A percentile compares a stretch with the other conserved stretches of the same genome.
Conservation (phyloP, 1,140 invertebrate genomes). For the Hylaeus volcanicus region DNA sequence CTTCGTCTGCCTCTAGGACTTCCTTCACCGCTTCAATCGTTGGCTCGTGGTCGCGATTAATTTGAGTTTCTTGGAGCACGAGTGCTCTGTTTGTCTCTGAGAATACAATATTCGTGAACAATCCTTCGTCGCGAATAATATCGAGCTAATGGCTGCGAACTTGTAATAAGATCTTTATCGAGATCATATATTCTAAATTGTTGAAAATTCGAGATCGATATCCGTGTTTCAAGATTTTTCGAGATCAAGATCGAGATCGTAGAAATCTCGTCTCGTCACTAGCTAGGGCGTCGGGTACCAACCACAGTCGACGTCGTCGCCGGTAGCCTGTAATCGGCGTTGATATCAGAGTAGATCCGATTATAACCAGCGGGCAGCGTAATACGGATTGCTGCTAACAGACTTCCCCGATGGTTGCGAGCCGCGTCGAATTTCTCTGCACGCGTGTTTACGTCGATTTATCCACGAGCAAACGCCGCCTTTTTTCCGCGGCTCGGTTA, state of each 20-base stretch:
- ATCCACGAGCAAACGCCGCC: conserved; percentile 7
- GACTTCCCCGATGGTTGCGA: neutral
- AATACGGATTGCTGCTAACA: conserved; percentile 35
- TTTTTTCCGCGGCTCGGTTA: conserved; percentile 33
- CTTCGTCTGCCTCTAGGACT: neutral
- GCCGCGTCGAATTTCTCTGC: conserved; percentile 29
- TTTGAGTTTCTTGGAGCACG: neutral
- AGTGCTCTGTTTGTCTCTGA: too few relatives aligned
- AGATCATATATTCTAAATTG: too few relatives aligned
- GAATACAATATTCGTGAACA: too few relatives aligned
- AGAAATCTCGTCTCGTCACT: too few relatives aligned
- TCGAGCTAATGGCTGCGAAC: too few relatives aligned
- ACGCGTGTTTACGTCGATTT: conserved; percentile 19
- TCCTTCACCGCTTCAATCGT: conserved; percentile 2
- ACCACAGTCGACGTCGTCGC: neutral
- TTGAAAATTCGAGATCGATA: too few relatives aligned
- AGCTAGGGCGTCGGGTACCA: neutral
- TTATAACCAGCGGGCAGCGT: conserved; percentile 17
- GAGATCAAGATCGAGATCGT: too few relatives aligned
- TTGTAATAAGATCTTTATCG: too few relatives aligned
- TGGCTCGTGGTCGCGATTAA: neutral
- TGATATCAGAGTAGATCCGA: conserved; percentile 35
- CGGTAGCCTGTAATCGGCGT: conserved; percentile 20
- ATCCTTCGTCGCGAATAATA: too few relatives aligned
- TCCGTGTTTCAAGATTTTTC: too few relatives aligned